Percentiles rank a stretch among this genome's conserved stretches.
Conservation (phyloP, 2,797 vertebrate species). For the Sciaenops ocellatus region DNA sequence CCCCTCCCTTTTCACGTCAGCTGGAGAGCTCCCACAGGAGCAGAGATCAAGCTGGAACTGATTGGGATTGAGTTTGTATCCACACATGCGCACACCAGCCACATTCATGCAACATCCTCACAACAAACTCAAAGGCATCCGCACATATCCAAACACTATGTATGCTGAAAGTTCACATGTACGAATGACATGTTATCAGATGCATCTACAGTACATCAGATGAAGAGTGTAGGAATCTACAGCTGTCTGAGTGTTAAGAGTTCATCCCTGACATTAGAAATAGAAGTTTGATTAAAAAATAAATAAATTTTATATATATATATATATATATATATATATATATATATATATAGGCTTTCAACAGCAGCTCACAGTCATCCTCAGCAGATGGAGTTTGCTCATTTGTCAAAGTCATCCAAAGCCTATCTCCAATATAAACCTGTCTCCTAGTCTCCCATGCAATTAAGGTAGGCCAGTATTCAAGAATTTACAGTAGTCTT, state of each 20-base stretch:
- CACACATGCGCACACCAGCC: conserved; percentile 17
- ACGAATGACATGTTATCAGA: background rate
- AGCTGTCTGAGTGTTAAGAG: background rate
- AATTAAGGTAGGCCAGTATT: background rate
- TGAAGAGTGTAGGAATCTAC: background rate
- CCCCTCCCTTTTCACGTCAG: conserved; percentile 61
- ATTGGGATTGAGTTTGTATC: conserved; percentile 45
- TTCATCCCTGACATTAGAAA: background rate
- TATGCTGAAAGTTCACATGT: background rate
- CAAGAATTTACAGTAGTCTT: background rate
- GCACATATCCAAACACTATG: background rate
- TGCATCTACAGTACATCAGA: no score
- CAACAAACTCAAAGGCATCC: background rate
- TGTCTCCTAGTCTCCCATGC: background rate
- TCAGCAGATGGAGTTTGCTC: background rate
- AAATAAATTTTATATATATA: background rate
- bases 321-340: no score
- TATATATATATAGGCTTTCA: background rate
- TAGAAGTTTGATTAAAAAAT: background rate
- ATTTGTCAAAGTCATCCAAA: background rate
- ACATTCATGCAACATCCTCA: conserved; percentile 11
- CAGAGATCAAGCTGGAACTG: conserved; percentile 59
- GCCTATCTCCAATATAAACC: background rate
- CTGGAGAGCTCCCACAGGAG: conserved; percentile 53
- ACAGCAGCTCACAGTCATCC: background rate